A percentile compares a stretch with the other conserved stretches of the same genome.
Conservation (phyloP, 2,888 invertebrate genomes). For the Griposia aprilina region DNA sequence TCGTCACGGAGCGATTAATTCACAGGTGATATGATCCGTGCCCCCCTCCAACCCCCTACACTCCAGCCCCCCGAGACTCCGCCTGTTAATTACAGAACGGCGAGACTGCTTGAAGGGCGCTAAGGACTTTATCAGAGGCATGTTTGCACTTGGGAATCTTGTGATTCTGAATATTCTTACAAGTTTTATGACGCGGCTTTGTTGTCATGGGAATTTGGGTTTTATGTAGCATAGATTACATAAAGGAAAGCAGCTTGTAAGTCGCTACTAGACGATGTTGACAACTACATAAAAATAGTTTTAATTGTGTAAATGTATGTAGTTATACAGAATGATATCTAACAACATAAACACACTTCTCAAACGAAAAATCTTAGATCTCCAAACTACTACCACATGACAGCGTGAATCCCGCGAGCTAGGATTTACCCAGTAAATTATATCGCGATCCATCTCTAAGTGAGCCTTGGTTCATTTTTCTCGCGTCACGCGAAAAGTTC, state of each 20-base stretch:
- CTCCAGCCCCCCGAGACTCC: slow-evolving; percentile 64
- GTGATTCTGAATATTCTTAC: slow-evolving; percentile 47
- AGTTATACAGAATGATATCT: not conserved
- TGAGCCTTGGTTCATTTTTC: slow-evolving; percentile 88
- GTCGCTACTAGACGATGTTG: not conserved
- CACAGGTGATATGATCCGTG: slow-evolving; percentile 88
- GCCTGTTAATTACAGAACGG: slow-evolving; percentile 82
- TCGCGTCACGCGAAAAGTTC: slow-evolving; percentile 88
- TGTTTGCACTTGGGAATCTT: slow-evolving; percentile 64
- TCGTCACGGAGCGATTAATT: slow-evolving; percentile 88
- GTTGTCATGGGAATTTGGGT: not conserved
- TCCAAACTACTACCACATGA: slow-evolving; percentile 32
- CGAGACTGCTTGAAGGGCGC: slow-evolving; percentile 81
- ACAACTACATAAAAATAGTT: not conserved
- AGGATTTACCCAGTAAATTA: slow-evolving; percentile 78
- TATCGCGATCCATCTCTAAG: slow-evolving; percentile 83
- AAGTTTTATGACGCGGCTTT: slow-evolving; percentile 12
- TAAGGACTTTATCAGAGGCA: slow-evolving; percentile 74
- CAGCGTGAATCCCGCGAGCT: slow-evolving; percentile 41
- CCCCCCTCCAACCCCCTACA: slow-evolving; percentile 52
- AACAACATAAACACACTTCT: not conserved
- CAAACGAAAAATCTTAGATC: slow-evolving; percentile 3
- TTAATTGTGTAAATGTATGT: not conserved
- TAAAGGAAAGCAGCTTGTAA: not conserved
- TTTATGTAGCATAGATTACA: not conserved